Percentiles rank a stretch among this genome's conserved stretches.
Evolutionary conservation across 1,140 invertebrate genomes (phyloP).

Genomic region (Hyles euphorbiae): DNA sequence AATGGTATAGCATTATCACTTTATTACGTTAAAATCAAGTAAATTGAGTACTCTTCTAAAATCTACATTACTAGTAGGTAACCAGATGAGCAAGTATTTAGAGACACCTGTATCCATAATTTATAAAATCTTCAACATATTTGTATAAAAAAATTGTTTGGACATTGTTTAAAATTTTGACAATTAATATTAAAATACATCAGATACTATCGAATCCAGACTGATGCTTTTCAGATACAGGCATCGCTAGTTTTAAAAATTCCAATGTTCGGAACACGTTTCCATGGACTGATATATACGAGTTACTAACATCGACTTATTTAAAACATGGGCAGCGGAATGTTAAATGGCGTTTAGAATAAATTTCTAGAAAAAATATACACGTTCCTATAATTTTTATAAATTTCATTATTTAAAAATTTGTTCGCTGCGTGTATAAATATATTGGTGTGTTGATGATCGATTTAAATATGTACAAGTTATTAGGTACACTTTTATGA

Average conservation of each 20-base stretch:
- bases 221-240: no score
- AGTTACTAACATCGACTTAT: no score
- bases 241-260: no score
- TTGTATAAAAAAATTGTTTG: no score
- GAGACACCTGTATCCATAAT: slow-evolving; percentile 16
- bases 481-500: slow-evolving; percentile 57
- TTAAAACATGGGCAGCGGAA: slow-evolving; percentile 20
- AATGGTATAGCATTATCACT: slow-evolving; percentile 4
- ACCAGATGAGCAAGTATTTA: slow-evolving; percentile 19
- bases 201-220: no score
- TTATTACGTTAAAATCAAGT: slow-evolving; percentile 2
- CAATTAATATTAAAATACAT: no score
- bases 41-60: slow-evolving; percentile 7
- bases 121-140: no score
- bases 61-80: slow-evolving; percentile 13
- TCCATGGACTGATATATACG: no score
- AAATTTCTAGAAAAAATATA: slow-evolving; percentile 67
- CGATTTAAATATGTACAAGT: slow-evolving; percentile 48
- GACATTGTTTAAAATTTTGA: no score
- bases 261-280: no score
- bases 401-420: slow-evolving; percentile 5
- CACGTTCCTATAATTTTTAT: slow-evolving; percentile 23
- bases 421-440: slow-evolving; percentile 24
- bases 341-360: slow-evolving; percentile 36
- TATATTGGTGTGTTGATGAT: slow-evolving; percentile 24